Percentiles rank a stretch among this genome's conserved stretches.
These are phyloP conservation scores for Oryzias celebensis DNA, from an alignment of 2,113 vertebrate species.

Conservation along the genomic window DNA sequence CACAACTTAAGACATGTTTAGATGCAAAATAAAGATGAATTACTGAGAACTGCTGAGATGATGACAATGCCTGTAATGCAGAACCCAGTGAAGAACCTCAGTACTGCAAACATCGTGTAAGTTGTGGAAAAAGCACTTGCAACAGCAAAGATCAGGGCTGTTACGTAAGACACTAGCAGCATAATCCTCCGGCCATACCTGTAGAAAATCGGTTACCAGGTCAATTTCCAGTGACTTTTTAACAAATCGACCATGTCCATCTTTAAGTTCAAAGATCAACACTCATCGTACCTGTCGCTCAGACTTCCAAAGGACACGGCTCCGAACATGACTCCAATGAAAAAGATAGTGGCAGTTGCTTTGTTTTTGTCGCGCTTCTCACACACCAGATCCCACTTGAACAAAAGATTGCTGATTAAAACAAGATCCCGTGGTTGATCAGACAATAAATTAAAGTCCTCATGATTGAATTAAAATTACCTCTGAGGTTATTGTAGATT, in stretches of 20 bases:
- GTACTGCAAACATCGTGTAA: conserved; percentile 70
- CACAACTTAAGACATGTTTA: background rate
- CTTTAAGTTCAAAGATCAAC: background rate
- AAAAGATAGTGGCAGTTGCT: conserved; percentile 82
- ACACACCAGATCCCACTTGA: conserved; percentile 87
- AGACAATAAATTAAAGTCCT: background rate
- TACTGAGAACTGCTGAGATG: conserved; percentile 70
- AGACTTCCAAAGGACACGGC: conserved; percentile 81
- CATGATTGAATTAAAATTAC: conserved; percentile 71
- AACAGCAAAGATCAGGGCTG: conserved; percentile 63
- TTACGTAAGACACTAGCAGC: conserved; percentile 70
- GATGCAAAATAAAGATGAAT: conserved; percentile 16
- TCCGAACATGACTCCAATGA: conserved; percentile 81
- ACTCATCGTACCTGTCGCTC: conserved; percentile 79
- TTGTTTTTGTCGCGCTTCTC: conserved; percentile 79
- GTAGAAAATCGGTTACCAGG: background rate
- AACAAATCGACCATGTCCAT: background rate
- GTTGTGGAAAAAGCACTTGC: conserved; percentile 71
- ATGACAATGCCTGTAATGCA: conserved; percentile 75
- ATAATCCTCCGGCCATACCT: conserved; percentile 74
- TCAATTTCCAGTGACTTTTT: background rate
- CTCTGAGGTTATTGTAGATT: conserved; percentile 85
- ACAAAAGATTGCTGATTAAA: background rate
- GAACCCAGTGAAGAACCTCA: conserved; percentile 78
- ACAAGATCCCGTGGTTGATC: background rate